Base-by-base conservation (phyloP, 2,888 invertebrate species). In the Acronicta psi region DNA sequence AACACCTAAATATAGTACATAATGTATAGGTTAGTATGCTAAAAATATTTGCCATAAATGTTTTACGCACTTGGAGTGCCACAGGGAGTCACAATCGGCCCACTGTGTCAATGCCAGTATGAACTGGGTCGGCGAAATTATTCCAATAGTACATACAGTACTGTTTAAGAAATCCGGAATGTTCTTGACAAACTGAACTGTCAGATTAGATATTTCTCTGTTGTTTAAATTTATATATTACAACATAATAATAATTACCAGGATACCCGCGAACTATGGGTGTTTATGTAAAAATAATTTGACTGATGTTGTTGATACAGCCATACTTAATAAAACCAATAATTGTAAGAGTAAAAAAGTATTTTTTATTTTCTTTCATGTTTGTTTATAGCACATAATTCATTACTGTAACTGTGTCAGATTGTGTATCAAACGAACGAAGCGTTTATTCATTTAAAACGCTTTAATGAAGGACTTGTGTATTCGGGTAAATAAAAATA, bases 91-190 rank as follows among this genome's bases (percentile, higher is more conserved):
- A 55, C 62, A 75, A 79, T 80, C 57, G 77, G 82, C 53, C 75
- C 80, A 79, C 76, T 73, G 75, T 83, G 82, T 84, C 86, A 85
- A 82, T 85, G 86, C 77, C 84, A 72, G 50, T 55, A 61, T 66
- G 70, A 79, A 76, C 61, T 82, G 67, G 81, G 80, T 76, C 79
- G 69, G 60, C 59, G 44, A 56, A 59, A 69, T 51, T 52, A 56
- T 66, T 50, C 23, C 65, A 70, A 56, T 59, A 59, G 59, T 57
- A 50, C 42, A 43, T 56, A 41, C n/a, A 29, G 17, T 41, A 36
- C 25, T 40, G 11, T 49, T 10, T 0, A 2, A 29, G 13, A 40
- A 53, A 20, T 13, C 6, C 31, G 9, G 9, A 17, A 5, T 3
- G n/a, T 7, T 43, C 31, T 9, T 1, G 31, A 17, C n/a, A 6